Evolutionary conservation across 37 sponge, comb jelly and placozoan species (phyloP).

Genomic region (Corticium candelabrum): DNA sequence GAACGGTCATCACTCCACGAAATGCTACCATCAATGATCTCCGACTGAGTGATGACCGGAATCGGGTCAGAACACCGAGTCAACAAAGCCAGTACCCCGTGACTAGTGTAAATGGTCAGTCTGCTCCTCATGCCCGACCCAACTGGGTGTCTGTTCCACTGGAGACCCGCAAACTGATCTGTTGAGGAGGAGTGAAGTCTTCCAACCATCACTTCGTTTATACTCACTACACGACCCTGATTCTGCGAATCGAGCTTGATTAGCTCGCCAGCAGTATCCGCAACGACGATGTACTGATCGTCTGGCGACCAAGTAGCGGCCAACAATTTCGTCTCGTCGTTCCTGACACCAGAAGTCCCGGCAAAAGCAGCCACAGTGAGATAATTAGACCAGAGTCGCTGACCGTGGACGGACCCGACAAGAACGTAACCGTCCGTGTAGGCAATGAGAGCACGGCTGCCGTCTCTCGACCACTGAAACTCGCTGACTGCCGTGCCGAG

Average conservation of each 20-base stretch:
- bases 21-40: slow-evolving; percentile 68
- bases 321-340: slow-evolving; percentile 38
- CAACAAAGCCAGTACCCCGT: not conserved
- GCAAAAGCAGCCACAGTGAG: slow-evolving; percentile 71
- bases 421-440: slow-evolving; percentile 85
- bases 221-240: not conserved
- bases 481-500: slow-evolving; percentile 66
- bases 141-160: not conserved
- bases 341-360: slow-evolving; percentile 36
- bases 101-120: not conserved
- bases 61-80: slow-evolving; percentile 68
- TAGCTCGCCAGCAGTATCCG: slow-evolving; percentile 74
- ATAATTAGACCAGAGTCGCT: slow-evolving; percentile 74
- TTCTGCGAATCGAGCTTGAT: slow-evolving; percentile 67
- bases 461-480: slow-evolving; percentile 85
- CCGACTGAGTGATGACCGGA: slow-evolving; percentile 78
- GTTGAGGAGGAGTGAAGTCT: not conserved
- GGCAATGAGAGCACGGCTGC: slow-evolving; percentile 70
- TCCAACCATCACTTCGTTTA: not conserved
- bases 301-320: slow-evolving; percentile 85
- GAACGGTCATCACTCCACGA: slow-evolving; percentile 62
- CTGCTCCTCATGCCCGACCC: not conserved
- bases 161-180: not conserved
- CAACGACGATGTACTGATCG: slow-evolving; percentile 68
- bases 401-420: slow-evolving; percentile 77